phyloP scores from a whole-genome alignment of 2,113 vertebrate species.

The Gadus chalcogrammus region DNA sequence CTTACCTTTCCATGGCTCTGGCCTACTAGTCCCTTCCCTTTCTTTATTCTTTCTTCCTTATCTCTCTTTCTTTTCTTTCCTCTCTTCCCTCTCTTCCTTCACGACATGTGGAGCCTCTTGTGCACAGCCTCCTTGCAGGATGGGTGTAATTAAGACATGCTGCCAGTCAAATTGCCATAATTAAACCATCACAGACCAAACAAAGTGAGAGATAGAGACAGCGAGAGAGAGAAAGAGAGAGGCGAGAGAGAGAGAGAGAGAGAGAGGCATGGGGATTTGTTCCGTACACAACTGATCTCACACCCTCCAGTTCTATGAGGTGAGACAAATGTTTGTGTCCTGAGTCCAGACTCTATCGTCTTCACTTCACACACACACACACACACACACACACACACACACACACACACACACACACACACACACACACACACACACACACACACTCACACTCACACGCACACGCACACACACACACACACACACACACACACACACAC shows the following conservation, averaged over 20 bases:
- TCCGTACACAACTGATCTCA: not conserved
- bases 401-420: too few species aligned
- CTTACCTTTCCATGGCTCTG: not conserved
- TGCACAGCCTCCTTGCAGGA: not conserved
- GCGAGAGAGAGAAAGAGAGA: not conserved
- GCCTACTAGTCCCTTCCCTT: not conserved
- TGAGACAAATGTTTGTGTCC: not conserved
- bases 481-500: not conserved
- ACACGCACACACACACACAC: not conserved
- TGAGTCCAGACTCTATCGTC: too few species aligned
- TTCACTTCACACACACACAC: too few species aligned
- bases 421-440: too few species aligned
- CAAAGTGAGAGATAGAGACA: not conserved
- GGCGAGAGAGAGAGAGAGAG: not conserved
- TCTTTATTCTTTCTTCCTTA: not conserved
- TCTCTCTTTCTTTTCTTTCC: not conserved
- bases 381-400: too few species aligned
- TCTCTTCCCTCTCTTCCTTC: not conserved
- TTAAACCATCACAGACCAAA: not conserved
- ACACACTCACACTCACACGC: not conserved
- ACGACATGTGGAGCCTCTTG: not conserved
- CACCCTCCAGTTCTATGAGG: not conserved
- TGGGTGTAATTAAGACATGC: not conserved
- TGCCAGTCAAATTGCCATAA: slow-evolving; percentile 21
- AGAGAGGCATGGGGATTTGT: not conserved